A percentile compares a stretch with the other conserved stretches of the same genome.
Conservation (phyloP, 35 echinoderm and acorn worm species). For the Nesometra sesokonis region DNA sequence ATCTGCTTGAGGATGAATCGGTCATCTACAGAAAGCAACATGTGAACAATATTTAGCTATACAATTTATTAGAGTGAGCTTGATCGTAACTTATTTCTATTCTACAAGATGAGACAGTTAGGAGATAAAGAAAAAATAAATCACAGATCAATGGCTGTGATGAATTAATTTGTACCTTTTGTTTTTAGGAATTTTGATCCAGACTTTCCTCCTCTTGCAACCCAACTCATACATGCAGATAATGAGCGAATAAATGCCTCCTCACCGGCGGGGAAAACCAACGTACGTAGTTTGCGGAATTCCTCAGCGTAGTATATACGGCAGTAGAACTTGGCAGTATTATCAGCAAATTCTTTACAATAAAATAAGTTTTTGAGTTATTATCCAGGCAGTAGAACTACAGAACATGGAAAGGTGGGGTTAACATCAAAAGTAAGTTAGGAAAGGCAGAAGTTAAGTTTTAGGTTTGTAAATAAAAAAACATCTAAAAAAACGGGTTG, state of each 20-base stretch:
- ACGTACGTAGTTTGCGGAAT: conserved; percentile 55
- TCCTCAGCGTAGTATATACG: conserved; percentile 74
- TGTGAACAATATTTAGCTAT: not conserved
- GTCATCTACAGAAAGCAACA: conserved; percentile 61
- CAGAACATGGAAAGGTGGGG: too few relatives aligned
- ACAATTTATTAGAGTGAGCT: not conserved
- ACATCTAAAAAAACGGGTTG: too few relatives aligned
- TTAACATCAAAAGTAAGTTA: too few relatives aligned
- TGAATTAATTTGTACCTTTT: conserved; percentile 35
- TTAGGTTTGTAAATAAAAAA: too few relatives aligned
- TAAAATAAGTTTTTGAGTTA: too few relatives aligned
- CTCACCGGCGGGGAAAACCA: conserved; percentile 71
- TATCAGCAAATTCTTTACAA: conserved; percentile 77
- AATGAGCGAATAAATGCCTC: conserved; percentile 75
- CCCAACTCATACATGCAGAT: conserved; percentile 61
- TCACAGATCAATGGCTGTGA: not conserved
- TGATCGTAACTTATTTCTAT: too few relatives aligned
- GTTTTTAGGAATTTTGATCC: conserved; percentile 93
- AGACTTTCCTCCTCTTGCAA: conserved; percentile 89
- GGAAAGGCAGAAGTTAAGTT: too few relatives aligned
- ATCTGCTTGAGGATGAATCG: conserved; percentile 92
- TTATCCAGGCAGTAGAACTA: too few relatives aligned
- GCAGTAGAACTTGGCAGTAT: conserved; percentile 84
- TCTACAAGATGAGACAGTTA: too few relatives aligned
- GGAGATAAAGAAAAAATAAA: conserved; percentile 8